Evolutionary conservation across 2,797 vertebrate species (phyloP), one percentile per base, ranked within the genome.

Genomic region (Mallotus villosus): DNA sequence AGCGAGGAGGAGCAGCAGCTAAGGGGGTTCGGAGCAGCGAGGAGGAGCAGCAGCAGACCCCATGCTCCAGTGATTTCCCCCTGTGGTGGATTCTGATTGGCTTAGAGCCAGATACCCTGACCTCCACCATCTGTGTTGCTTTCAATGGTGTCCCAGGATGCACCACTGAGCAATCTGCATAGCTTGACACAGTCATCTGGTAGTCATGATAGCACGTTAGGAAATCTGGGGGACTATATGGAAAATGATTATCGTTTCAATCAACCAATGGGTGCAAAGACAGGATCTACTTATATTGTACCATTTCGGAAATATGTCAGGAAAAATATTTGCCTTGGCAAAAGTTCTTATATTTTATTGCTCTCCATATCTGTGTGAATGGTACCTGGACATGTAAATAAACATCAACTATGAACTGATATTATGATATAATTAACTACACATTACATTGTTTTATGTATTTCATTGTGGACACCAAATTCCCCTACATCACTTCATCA

Each of bases 141-240:
- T 37, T 63, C 63, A 71, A 64, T 67, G 27, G 68, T 22, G 60
- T 71, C 59, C 11, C 46, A 72, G 63, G 62, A 62, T 17, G 27
- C 21, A 14, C 46, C 63, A 27, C 60, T 51, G n/a, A 34, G 32
- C 25, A 64, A 59, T 59, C 59, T 29, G 60, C 76, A 68, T 71
- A 57, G 65, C 64, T 71, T 55, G 34, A 21, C 34, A 27, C 34
- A 29, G 37, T 21, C 21, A 9, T 63, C 60, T 29, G 51, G 76
- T 71, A 71, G 65, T 72, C 72, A 74, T 67, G 72, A 68, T 64
- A 58, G 57, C 64, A 67, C 25, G 74, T 78, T 71, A 71, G 69
- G 72, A 74, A 74, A 68, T 34, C 64, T 64, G 57, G 61, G 61
- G 63, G 11, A 49, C 51, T 55, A 2, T 55, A 17, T 55, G 19